These are phyloP conservation scores for Morbakka virulenta DNA, from an alignment of 30 jellyfish, hydroid and myxozoan genomes.

Conservation along the genomic window DNA sequence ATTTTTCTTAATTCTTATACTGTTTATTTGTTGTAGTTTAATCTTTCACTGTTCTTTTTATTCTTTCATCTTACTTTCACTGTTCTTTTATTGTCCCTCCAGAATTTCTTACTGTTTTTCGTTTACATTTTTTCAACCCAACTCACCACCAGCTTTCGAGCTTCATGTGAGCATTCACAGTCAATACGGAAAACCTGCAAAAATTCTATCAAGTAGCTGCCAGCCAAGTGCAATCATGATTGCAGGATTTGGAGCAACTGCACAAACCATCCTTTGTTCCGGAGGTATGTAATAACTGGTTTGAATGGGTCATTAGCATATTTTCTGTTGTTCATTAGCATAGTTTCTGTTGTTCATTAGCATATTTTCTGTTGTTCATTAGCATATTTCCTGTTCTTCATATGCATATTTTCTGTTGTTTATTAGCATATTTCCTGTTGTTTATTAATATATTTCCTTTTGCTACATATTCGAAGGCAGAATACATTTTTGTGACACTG, in stretches of 20 bases:
- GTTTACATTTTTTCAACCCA: background rate
- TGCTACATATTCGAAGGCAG: no score
- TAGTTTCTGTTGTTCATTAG: background rate
- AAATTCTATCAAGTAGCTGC: slow-evolving; percentile 69
- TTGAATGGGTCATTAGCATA: no score
- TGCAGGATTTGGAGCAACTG: slow-evolving; percentile 82
- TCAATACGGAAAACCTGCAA: slow-evolving; percentile 74
- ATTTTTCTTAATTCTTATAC: no score
- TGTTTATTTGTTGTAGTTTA: no score
- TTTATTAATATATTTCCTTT: no score
- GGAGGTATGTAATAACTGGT: slow-evolving; percentile 78
- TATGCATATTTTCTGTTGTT: background rate
- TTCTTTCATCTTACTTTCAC: no score
- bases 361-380: background rate
- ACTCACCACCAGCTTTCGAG: slow-evolving; percentile 76
- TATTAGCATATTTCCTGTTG: background rate
- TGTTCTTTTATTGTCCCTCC: no score
- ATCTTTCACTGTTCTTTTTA: no score
- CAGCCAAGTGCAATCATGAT: slow-evolving; percentile 68
- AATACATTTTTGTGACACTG: no score
- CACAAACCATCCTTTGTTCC: slow-evolving; percentile 87
- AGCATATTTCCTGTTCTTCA: background rate
- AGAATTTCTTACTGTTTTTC: no score
- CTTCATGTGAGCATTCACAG: slow-evolving; percentile 77
- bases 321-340: background rate